Evolutionary conservation across 2,797 vertebrate genomes (phyloP).

Genomic region (Nasua narica): DNA sequence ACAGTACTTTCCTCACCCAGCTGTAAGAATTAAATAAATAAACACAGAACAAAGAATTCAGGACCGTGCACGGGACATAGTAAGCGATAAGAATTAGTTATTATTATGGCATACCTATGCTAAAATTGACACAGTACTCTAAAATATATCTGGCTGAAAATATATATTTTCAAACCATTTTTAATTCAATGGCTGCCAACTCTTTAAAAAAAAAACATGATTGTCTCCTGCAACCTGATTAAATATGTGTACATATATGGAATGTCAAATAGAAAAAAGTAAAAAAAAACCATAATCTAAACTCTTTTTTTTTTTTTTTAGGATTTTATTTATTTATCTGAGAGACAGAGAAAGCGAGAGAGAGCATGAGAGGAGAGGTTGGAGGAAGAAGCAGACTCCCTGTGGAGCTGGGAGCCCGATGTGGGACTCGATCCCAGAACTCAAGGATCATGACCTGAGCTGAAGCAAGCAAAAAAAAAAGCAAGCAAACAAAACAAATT

Average conservation of each 20-base stretch:
- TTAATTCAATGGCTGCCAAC: not conserved
- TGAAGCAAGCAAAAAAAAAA: not conserved
- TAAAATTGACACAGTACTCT: not conserved
- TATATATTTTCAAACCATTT: not conserved
- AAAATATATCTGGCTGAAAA: not conserved
- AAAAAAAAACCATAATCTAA: not conserved
- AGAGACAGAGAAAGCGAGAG: too few relatives aligned
- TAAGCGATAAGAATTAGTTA: not conserved
- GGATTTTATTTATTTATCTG: too few relatives aligned
- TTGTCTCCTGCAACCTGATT: not conserved
- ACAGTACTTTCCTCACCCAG: not conserved
- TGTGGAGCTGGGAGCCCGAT: too few relatives aligned
- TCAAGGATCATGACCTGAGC: too few relatives aligned
- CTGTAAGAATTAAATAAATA: conserved; percentile 10
- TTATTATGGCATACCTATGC: not conserved
- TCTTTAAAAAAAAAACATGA: not conserved
- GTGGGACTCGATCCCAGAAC: too few relatives aligned
- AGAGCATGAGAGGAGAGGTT: too few relatives aligned
- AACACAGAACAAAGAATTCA: not conserved
- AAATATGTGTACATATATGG: not conserved
- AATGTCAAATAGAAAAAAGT: not conserved
- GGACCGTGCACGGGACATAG: not conserved
- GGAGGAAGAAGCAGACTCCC: too few relatives aligned
- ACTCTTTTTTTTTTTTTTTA: too few relatives aligned
- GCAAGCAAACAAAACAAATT: not conserved